These are phyloP conservation scores for Archips crataeganus DNA, from an alignment of 2,888 invertebrate species.

Conservation along the genomic window DNA sequence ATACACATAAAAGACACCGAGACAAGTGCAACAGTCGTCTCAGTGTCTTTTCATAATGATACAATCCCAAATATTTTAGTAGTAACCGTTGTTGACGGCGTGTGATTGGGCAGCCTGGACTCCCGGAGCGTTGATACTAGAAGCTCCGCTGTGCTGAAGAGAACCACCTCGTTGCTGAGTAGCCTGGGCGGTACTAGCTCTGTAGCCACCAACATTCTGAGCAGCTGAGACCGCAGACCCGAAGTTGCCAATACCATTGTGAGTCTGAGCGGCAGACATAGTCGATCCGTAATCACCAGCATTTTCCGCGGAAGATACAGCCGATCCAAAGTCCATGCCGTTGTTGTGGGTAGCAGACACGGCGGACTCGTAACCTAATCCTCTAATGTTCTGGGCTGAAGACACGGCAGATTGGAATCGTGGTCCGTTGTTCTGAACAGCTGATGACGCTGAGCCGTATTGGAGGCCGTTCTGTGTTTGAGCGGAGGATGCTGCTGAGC, in stretches of 20 bases:
- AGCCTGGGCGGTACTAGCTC: constrained; percentile 66
- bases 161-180: constrained; percentile 60
- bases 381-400: constrained; percentile 55
- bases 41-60: constrained; percentile 54
- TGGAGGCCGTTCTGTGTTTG: constrained; percentile 57
- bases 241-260: constrained; percentile 44
- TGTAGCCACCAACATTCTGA: constrained; percentile 58
- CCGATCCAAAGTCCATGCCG: constrained; percentile 53
- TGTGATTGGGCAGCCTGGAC: constrained; percentile 69
- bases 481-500: constrained; percentile 63
- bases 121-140: constrained; percentile 67
- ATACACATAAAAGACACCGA: constrained; percentile 58
- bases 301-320: constrained; percentile 48
- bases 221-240: constrained; percentile 65
- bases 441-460: constrained; percentile 56
- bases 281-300: constrained; percentile 42
- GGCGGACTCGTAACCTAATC: constrained; percentile 59
- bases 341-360: constrained; percentile 59
- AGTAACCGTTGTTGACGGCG: constrained; percentile 68
- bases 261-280: constrained; percentile 44
- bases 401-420: constrained; percentile 56
- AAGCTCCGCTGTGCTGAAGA: constrained; percentile 67
- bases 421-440: constrained; percentile 51
- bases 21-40: constrained; percentile 75
- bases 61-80: constrained; percentile 48